phyloP scores from a whole-genome alignment of 1,140 invertebrate genomes.

The Drosophila yakuba region DNA sequence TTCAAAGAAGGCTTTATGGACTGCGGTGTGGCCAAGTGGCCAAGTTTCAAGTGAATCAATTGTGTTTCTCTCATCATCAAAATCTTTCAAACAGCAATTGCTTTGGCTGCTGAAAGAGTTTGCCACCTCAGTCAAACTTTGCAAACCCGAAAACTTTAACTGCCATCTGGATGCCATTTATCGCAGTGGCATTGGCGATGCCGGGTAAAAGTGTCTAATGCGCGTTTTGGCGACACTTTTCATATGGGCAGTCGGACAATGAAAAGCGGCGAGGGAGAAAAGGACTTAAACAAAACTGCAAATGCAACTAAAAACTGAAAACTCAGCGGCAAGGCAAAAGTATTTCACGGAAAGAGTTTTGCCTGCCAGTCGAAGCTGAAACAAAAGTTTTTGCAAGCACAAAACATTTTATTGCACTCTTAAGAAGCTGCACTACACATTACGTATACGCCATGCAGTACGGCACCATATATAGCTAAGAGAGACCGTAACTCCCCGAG shows the following conservation, averaged over 20 bases:
- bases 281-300: constrained; percentile 58
- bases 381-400: constrained; percentile 68
- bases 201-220: constrained; percentile 56
- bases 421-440: constrained; percentile 61
- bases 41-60: constrained; percentile 46
- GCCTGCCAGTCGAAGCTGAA: constrained; percentile 48
- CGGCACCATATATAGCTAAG: constrained; percentile 3
- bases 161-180: constrained; percentile 63
- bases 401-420: constrained; percentile 82
- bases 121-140: constrained; percentile 34
- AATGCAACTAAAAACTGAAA: constrained; percentile 71
- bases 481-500: constrained; percentile 47
- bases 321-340: constrained; percentile 65
- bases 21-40: background rate
- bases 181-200: constrained; percentile 37
- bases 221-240: constrained; percentile 58
- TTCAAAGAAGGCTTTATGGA: background rate
- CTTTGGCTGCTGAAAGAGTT: constrained; percentile 31
- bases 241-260: constrained; percentile 32
- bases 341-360: constrained; percentile 63
- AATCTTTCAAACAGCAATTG: constrained; percentile 54
- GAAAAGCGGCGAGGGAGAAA: constrained; percentile 8
- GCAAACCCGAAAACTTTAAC: constrained; percentile 52
- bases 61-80: constrained; percentile 44
- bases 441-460: constrained; percentile 61